These are phyloP conservation scores for Climacteris rufus DNA, from an alignment of 2,113 vertebrate genomes.

Conservation along the genomic window DNA sequence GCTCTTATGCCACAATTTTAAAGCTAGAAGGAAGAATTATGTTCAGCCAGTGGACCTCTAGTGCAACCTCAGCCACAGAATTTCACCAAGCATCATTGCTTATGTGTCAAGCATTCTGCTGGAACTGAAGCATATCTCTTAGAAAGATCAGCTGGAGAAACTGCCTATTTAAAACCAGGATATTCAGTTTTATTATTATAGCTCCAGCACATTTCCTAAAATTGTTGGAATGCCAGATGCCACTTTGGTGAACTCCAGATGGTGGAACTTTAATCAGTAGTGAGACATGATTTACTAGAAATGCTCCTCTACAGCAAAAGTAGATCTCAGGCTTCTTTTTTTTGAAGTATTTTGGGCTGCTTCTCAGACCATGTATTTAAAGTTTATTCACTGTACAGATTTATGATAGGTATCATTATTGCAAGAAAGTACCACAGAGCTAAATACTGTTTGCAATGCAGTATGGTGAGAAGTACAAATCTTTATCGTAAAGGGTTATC, in stretches of 20 bases:
- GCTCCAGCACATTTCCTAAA: slow-evolving; percentile 41
- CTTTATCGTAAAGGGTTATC: neutral
- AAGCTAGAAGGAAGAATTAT: neutral
- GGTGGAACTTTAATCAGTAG: slow-evolving; percentile 37
- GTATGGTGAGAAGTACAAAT: neutral
- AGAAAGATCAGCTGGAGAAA: neutral
- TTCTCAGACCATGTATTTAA: neutral
- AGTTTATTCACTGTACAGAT: neutral
- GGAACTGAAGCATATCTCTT: neutral
- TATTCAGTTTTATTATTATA: neutral
- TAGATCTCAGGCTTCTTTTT: neutral
- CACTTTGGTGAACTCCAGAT: slow-evolving; percentile 30
- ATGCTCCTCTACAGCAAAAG: neutral
- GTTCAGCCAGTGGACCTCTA: neutral
- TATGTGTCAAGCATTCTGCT: neutral
- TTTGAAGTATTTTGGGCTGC: neutral
- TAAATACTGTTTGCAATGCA: neutral
- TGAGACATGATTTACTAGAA: slow-evolving; percentile 37
- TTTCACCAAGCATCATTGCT: neutral
- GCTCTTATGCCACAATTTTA: neutral
- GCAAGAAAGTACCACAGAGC: neutral
- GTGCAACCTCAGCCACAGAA: neutral
- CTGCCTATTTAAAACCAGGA: slow-evolving; percentile 3
- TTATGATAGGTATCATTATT: neutral
- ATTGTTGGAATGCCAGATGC: slow-evolving; percentile 31